Conservation (phyloP, 2,113 vertebrate genomes). For the Myotis lucifugus region DNA sequence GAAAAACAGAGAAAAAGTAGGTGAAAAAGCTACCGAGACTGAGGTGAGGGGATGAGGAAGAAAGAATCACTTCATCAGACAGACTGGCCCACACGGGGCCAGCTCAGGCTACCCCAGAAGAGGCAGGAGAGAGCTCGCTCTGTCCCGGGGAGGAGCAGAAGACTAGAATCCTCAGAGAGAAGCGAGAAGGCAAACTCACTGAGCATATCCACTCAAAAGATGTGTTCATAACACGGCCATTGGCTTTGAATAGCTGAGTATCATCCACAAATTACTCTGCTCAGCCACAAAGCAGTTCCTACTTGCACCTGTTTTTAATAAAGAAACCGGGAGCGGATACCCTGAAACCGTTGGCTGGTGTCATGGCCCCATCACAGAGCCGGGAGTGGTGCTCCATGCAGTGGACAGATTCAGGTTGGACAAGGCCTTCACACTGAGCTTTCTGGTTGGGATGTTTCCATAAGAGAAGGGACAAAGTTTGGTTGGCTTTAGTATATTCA, state of each 20-base stretch:
- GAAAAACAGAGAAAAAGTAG: background rate
- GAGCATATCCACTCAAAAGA: background rate
- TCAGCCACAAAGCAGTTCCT: slow-evolving; percentile 20
- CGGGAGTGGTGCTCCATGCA: background rate
- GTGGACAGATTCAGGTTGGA: background rate
- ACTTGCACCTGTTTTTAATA: slow-evolving; percentile 60
- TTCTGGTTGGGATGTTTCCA: background rate
- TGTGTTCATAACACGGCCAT: background rate
- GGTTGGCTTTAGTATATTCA: background rate
- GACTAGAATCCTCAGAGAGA: background rate
- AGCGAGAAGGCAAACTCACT: background rate
- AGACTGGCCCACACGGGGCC: background rate
- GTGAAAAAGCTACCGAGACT: background rate
- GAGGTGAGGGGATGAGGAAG: background rate
- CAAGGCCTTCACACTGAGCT: background rate
- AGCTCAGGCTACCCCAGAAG: background rate
- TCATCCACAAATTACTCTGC: background rate
- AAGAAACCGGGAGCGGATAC: slow-evolving; percentile 45
- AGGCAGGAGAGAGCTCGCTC: background rate
- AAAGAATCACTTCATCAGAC: background rate
- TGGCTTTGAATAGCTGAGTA: slow-evolving; percentile 12
- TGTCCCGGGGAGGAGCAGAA: background rate
- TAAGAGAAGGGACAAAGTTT: background rate
- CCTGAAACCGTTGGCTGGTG: slow-evolving; percentile 15
- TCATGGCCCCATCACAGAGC: background rate